Evolutionary conservation across 2,797 vertebrate genomes (phyloP), one percentile per base, ranked within the genome.

Genomic region (Sebastes diploproa): DNA sequence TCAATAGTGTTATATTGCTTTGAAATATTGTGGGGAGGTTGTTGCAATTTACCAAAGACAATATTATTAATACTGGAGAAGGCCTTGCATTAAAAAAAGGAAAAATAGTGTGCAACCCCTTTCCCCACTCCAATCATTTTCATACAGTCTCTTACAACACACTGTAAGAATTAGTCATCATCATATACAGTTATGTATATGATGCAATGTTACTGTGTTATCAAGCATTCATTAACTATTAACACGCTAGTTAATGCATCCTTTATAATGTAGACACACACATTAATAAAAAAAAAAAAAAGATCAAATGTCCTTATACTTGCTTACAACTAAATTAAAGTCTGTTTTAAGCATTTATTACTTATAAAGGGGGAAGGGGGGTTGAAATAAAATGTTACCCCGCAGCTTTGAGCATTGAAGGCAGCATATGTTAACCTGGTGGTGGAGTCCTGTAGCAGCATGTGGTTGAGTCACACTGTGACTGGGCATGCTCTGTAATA

Each of bases 391-490:
- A 25, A 56, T 11, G 5, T 18, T 12, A 36, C 12, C n/a, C 46
- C 0, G 12, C 30, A 68, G 46, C 12, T 68, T 54, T 36, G 23
- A 8, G 5, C 13, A 54, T 22, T 32, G 27, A 68, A 23, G 13
- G 29, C 30, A 18, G 32, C 14, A 30, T 32, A 4, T 50, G 46
- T 54, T 50, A 55, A 60, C 63, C 73, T 82, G 80, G 58, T 68
- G 67, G 62, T 23, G 46, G 60, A 60, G 68, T 85, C 62, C 14
- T 55, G 63, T 38, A 54, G 67, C 50, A 62, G 55, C 68, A 32
- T 70, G 69, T 52, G 76, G 75, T 79, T 94, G 93, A 92, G 84
- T 91, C 91, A 91, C 38, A 14, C 30, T 71, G 75, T 85, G 84
- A 80, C 85, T 72, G 75, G 63, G 71, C 81, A 86, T 70, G 86